Evolutionary conservation across 1,140 invertebrate genomes (phyloP).

Genomic region (Oppia nitens): DNA sequence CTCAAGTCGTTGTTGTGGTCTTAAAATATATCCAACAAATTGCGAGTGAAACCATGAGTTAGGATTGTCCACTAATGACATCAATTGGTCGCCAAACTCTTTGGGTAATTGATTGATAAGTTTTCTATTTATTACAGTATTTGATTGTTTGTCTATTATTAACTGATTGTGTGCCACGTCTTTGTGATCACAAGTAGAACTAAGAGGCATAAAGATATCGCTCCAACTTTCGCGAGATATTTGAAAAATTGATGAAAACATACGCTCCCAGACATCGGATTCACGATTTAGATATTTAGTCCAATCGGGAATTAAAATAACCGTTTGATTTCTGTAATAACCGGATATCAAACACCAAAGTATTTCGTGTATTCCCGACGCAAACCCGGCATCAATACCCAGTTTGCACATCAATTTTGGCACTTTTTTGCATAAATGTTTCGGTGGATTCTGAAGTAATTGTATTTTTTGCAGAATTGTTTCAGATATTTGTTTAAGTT

Average conservation of each 20-base stretch:
- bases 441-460: constrained; percentile 12
- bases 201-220: background rate
- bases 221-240: background rate
- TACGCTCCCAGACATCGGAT: constrained; percentile 9
- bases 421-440: background rate
- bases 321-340: constrained; percentile 3
- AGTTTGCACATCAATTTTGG: constrained; percentile 15
- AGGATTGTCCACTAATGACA: background rate
- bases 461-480: background rate
- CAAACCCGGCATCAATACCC: constrained; percentile 16
- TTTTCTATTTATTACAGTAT: background rate
- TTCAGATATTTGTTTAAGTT: background rate
- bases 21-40: background rate
- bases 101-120: background rate
- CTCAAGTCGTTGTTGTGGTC: background rate
- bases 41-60: background rate
- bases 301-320: constrained; percentile 9
- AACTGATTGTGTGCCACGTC: background rate
- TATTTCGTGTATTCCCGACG: constrained; percentile 18
- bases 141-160: background rate
- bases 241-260: constrained; percentile 12
- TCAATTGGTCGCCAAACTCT: background rate
- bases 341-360: constrained; percentile 19
- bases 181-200: background rate
- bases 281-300: constrained; percentile 13